These are phyloP conservation scores for Wiebesia pumilae DNA, from an alignment of 1,140 invertebrate species.

Conservation along the genomic window DNA sequence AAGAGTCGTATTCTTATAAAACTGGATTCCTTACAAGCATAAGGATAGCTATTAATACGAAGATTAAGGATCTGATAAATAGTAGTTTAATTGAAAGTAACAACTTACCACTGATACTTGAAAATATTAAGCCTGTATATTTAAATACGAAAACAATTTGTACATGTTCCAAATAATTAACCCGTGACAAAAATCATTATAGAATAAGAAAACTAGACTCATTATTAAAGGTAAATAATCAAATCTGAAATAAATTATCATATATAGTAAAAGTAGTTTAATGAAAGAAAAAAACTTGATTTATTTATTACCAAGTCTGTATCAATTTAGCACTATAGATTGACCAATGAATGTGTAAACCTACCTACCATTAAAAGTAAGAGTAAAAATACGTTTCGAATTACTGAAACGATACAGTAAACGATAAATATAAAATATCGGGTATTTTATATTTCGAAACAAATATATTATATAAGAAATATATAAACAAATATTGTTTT, in stretches of 20 bases:
- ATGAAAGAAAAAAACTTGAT: not conserved
- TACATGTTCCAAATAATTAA: not conserved
- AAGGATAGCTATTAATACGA: not conserved
- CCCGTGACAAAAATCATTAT: not conserved
- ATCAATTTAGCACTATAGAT: not conserved
- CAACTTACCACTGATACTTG: not conserved
- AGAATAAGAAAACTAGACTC: not conserved
- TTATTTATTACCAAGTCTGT: not conserved
- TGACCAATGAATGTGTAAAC: not conserved
- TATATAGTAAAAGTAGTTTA: not conserved
- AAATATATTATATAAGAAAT: not conserved
- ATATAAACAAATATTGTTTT: not conserved
- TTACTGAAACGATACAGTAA: not conserved
- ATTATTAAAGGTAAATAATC: not conserved
- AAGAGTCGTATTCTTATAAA: not conserved
- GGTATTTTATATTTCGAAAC: not conserved
- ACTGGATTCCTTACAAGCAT: slow-evolving; percentile 4
- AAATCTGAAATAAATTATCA: not conserved
- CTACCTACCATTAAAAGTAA: not conserved
- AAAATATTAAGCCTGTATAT: not conserved
- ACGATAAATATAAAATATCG: not conserved
- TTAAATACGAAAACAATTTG: too few relatives aligned
- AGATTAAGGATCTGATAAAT: not conserved
- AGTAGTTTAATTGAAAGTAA: slow-evolving; percentile 7
- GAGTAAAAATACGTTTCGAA: not conserved